Conservation (phyloP, 2,888 invertebrate species). For the Quadroppia sp. region DNA sequence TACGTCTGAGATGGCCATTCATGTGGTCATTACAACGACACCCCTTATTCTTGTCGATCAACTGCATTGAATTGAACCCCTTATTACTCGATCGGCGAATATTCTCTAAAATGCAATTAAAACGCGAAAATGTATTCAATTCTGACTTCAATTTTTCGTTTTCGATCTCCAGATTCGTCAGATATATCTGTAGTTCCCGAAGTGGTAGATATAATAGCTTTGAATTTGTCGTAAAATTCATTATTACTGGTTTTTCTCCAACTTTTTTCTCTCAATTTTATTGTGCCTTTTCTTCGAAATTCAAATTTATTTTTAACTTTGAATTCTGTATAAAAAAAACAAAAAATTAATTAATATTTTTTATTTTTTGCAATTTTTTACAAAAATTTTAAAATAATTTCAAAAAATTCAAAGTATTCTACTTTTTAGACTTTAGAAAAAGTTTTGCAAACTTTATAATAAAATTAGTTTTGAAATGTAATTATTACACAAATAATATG, state of each 20-base stretch:
- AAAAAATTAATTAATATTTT: too few relatives aligned
- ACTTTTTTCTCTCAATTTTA: background rate
- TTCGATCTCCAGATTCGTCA: constrained; percentile 27
- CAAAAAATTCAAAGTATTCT: too few relatives aligned
- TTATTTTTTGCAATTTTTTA: too few relatives aligned
- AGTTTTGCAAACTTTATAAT: too few relatives aligned
- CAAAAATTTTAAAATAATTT: too few relatives aligned
- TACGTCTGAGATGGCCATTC: background rate
- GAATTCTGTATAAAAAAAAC: too few relatives aligned
- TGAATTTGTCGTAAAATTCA: background rate
- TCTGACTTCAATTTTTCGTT: constrained; percentile 22
- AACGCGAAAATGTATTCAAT: constrained; percentile 18
- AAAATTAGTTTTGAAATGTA: too few relatives aligned
- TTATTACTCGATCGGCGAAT: constrained; percentile 17
- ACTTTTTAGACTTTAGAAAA: too few relatives aligned
- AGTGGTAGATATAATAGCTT: constrained; percentile 23
- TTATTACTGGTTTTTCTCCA: background rate
- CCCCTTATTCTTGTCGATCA: constrained; percentile 27
- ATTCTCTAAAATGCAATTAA: constrained; percentile 35
- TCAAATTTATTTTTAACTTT: too few relatives aligned
- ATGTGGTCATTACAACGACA: constrained; percentile 38
- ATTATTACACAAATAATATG: too few relatives aligned
- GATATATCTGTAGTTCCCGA: constrained; percentile 25
- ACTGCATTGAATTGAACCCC: constrained; percentile 32
- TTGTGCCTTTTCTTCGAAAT: too few relatives aligned